phyloP scores from a whole-genome alignment of 2,888 invertebrate species.

The Chydorus sphaericus region DNA sequence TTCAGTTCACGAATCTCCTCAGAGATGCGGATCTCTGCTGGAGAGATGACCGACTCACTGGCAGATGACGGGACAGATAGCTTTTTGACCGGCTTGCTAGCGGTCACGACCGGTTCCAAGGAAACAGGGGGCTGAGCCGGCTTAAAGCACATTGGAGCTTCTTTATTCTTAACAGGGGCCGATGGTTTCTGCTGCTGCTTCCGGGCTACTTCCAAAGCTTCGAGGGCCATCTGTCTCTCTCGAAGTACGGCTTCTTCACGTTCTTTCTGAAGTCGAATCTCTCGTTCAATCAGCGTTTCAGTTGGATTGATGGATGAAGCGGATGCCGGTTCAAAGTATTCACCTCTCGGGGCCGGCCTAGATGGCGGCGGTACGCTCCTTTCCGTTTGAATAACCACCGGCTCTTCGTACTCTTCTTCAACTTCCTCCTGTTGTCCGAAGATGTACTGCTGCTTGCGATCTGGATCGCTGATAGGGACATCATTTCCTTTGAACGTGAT shows the following conservation, averaged over 20 bases:
- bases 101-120: background rate
- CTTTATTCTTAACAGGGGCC: background rate
- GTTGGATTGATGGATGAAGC: conserved; percentile 9
- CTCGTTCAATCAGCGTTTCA: conserved; percentile 33
- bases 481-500: conserved; percentile 5
- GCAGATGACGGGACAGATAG: background rate
- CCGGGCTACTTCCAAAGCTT: conserved; percentile 13
- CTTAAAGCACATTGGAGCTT: background rate
- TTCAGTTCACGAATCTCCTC: conserved; percentile 33
- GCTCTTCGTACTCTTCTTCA: background rate
- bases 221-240: conserved; percentile 17
- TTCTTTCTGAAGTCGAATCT: conserved; percentile 33
- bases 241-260: conserved; percentile 29
- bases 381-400: background rate
- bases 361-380: background rate
- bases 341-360: background rate
- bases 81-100: background rate
- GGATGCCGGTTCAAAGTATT: background rate
- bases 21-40: conserved; percentile 30
- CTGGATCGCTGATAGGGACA: background rate
- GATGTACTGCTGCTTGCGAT: background rate
- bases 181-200: background rate
- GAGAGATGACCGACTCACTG: background rate
- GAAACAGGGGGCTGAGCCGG: background rate
- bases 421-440: background rate